These are phyloP conservation scores for Pediacus dermestoides DNA, from an alignment of 2,888 invertebrate species.

Conservation along the genomic window DNA sequence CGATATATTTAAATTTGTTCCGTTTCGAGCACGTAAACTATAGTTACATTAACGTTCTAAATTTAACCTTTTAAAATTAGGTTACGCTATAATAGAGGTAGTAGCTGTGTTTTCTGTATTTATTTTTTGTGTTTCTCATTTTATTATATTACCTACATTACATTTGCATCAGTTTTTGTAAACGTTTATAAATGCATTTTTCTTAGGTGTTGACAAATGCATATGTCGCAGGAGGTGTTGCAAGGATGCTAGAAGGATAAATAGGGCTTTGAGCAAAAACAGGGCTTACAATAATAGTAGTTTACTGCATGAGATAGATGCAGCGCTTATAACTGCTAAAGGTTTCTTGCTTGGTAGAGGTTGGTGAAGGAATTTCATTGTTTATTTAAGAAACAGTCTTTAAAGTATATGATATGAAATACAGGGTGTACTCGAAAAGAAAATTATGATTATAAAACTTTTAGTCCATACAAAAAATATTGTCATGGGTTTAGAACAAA, in stretches of 20 bases:
- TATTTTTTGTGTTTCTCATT: too few relatives aligned
- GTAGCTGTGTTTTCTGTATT: too few relatives aligned
- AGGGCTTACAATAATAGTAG: constrained; percentile 36
- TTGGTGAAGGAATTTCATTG: constrained; percentile 35
- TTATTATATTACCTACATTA: too few relatives aligned
- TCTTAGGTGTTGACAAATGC: constrained; percentile 24
- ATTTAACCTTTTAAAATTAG: constrained; percentile 33
- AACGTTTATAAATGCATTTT: constrained; percentile 11
- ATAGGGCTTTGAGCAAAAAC: constrained; percentile 44
- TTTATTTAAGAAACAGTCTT: too few relatives aligned
- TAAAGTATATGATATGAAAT: too few relatives aligned
- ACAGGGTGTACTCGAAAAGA: too few relatives aligned
- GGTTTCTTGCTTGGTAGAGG: constrained; percentile 60
- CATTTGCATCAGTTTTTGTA: too few relatives aligned
- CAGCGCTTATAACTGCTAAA: constrained; percentile 55
- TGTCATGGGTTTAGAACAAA: too few relatives aligned
- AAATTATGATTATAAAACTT: too few relatives aligned
- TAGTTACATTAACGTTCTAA: constrained; percentile 21
- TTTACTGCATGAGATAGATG: constrained; percentile 65
- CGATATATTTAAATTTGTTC: constrained; percentile 10
- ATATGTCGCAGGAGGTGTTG: constrained; percentile 32
- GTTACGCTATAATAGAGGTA: constrained; percentile 22
- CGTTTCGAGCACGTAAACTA: constrained; percentile 8
- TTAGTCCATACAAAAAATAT: too few relatives aligned
- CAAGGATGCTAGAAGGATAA: constrained; percentile 44